Evolutionary conservation across 2,888 invertebrate species (phyloP), one percentile per base, ranked within the genome.

Genomic region (Keiferia lycopersicella): DNA sequence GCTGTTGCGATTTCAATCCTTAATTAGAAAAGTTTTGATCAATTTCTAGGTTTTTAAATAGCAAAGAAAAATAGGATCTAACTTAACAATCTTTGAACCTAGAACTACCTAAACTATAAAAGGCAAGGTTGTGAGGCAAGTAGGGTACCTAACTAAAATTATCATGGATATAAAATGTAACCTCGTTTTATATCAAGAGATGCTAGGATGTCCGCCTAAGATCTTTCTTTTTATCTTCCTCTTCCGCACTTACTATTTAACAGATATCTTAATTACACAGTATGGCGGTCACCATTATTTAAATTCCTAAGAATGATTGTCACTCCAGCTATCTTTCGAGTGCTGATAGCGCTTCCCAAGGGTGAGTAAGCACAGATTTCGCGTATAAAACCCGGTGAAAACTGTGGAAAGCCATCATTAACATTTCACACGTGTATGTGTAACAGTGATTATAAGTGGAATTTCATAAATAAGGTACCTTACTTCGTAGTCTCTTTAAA

Each of bases 281-380:
- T 18, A n/a, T 57, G 50, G 50, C 57, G 56, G 56, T 14, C 26
- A 56, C 7, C 45, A 22, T 26, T 45, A 38, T 59, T 64, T 64
- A 62, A 62, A 65, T 65, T 62, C 53, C 51, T 65, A 51, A 50
- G 59, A 58, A 62, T 65, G 62, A 65, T 50, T 60, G 62, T 10
- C 34, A 65, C 53, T 53, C 60, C 51, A 11, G 60, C 48, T 65
- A 65, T 65, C 65, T 20, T 3, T 65, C 7, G 51, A 65, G 65
- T 30, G 59, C 34, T 57, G 62, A 65, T 63, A 65, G 63, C 45
- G 45, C 39, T 58, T 48, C 18, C 65, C 60, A 63, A 60, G 63
- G 53, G 60, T 65, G 65, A 61, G 50, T 53, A 18, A 60, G 59
- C 59, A 18, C 12, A 41, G n/a, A 60, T 60, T 60, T 39, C 26